These are phyloP conservation scores for Palythoa heliodiscus DNA, from an alignment of 92 coral and sea anemone genomes.

Conservation along the genomic window DNA sequence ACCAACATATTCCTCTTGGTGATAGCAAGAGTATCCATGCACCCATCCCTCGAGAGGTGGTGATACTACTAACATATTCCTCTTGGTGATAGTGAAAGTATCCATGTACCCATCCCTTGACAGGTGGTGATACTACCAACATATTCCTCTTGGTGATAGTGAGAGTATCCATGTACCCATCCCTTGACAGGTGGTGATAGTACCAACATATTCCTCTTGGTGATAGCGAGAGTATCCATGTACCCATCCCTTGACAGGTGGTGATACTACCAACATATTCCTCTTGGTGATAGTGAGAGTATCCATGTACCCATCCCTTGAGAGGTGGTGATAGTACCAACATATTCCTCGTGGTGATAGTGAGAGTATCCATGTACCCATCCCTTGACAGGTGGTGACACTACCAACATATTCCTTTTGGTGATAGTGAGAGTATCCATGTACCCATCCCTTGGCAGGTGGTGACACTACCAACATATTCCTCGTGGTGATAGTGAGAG, in stretches of 20 bases:
- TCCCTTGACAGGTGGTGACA: no score
- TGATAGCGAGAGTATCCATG: background rate
- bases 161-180: background rate
- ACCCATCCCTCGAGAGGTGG: background rate
- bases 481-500: background rate
- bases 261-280: background rate
- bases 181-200: background rate
- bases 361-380: no score
- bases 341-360: background rate
- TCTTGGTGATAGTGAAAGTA: background rate
- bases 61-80: background rate
- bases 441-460: background rate
- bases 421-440: background rate
- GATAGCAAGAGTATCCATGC: background rate
- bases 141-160: background rate
- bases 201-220: background rate
- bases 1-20: background rate
- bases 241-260: background rate
- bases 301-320: background rate
- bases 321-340: background rate
- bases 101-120: background rate
- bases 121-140: background rate
- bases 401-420: background rate
- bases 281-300: background rate
- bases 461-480: background rate